These are phyloP conservation scores for Festucalex cinctus DNA, from an alignment of 2,113 vertebrate genomes.

Conservation along the genomic window DNA sequence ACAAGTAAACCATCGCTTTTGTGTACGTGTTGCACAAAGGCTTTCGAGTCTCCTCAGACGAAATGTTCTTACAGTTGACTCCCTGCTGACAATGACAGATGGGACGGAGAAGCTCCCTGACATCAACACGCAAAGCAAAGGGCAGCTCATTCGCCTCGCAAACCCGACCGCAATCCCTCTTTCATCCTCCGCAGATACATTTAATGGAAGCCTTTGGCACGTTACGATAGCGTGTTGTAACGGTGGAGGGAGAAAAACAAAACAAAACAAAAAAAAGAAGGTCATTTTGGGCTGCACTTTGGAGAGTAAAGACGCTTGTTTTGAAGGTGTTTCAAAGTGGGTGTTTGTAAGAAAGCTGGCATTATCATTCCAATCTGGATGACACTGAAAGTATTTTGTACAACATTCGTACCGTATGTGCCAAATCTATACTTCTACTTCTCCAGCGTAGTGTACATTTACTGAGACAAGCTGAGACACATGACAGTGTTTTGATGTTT, in stretches of 20 bases:
- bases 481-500: background rate
- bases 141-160: constrained; percentile 23
- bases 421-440: too few species aligned
- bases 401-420: background rate
- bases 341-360: background rate
- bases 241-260: constrained; percentile 17
- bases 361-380: background rate
- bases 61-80: constrained; percentile 34
- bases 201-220: constrained; percentile 41
- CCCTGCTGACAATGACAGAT: constrained; percentile 66
- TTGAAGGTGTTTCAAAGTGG: background rate
- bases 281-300: background rate
- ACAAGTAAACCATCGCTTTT: constrained; percentile 3
- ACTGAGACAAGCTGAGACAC: background rate
- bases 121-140: constrained; percentile 39
- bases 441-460: too few species aligned
- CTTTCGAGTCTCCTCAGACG: constrained; percentile 4
- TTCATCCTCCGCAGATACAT: constrained; percentile 31
- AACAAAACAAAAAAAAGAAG: background rate
- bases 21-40: constrained; percentile 1
- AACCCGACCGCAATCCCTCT: constrained; percentile 39
- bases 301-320: background rate
- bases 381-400: background rate
- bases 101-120: constrained; percentile 43
- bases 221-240: constrained; percentile 38